phyloP scores from a whole-genome alignment of 2,797 vertebrate species.

The Esox lucius region DNA sequence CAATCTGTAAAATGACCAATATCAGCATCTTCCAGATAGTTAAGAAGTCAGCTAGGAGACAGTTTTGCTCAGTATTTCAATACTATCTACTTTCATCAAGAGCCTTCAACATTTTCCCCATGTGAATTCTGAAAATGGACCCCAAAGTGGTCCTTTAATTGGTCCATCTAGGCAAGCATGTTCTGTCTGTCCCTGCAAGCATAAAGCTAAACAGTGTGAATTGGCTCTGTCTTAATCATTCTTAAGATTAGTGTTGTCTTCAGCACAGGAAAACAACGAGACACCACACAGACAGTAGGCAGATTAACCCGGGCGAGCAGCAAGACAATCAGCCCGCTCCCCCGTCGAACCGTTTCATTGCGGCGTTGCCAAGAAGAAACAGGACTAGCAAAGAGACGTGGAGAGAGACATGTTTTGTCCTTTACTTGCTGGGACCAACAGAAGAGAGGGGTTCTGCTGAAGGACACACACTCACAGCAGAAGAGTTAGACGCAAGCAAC shows the following conservation, averaged over 20 bases:
- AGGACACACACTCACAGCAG: conserved; percentile 38
- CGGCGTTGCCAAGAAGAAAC: not conserved
- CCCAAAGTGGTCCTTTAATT: not conserved
- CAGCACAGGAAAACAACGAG: conserved; percentile 10
- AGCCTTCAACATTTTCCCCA: not conserved
- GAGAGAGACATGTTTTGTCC: conserved; percentile 11
- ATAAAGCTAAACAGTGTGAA: not conserved
- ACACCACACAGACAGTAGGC: conserved; percentile 34
- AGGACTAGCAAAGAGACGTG: not conserved
- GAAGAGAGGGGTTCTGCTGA: conserved; percentile 33
- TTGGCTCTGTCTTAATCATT: not conserved
- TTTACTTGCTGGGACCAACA: conserved; percentile 16
- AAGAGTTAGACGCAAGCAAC: too few species aligned
- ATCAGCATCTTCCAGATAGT: too few species aligned
- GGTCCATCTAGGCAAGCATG: not conserved
- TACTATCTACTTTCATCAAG: not conserved
- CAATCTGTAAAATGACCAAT: too few species aligned
- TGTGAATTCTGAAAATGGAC: not conserved
- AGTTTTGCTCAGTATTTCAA: not conserved
- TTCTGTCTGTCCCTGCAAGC: not conserved
- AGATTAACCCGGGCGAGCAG: not conserved
- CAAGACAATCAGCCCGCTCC: not conserved
- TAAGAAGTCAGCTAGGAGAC: not conserved
- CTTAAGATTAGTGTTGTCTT: conserved; percentile 18
- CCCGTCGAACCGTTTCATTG: not conserved